Evolutionary conservation across 2,888 invertebrate genomes (phyloP).

Genomic region (Uropetala carovei): DNA sequence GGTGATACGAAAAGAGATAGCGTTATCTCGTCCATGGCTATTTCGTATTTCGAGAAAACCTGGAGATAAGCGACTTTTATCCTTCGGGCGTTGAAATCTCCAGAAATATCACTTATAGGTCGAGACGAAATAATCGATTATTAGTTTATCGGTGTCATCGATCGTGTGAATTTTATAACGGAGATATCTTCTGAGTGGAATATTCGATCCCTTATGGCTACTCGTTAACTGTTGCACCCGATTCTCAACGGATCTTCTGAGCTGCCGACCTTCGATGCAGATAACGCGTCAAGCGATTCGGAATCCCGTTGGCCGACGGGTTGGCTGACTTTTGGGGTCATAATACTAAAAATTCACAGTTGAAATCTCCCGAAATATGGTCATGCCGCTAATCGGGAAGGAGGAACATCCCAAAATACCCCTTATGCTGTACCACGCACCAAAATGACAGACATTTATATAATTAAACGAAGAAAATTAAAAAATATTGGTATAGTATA

Average conservation of each 20-base stretch:
- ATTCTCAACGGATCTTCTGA: slow-evolving; percentile 21
- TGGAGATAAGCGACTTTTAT: not conserved
- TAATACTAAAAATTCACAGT: slow-evolving; percentile 59
- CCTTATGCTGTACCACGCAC: no score
- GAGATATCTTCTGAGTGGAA: not conserved
- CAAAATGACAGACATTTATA: no score
- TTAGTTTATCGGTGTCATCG: not conserved
- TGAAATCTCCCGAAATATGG: slow-evolving; percentile 56
- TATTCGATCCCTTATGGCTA: slow-evolving; percentile 27
- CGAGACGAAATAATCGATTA: not conserved
- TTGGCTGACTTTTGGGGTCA: slow-evolving; percentile 60
- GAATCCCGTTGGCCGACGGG: slow-evolving; percentile 46
- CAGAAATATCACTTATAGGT: not conserved
- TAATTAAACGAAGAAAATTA: no score
- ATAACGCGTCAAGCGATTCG: slow-evolving; percentile 59
- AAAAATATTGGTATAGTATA: no score
- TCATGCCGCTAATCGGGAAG: not conserved
- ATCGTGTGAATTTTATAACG: slow-evolving; percentile 14
- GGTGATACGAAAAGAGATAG: no score
- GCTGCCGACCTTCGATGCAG: slow-evolving; percentile 50
- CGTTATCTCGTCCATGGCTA: not conserved
- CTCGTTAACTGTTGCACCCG: not conserved
- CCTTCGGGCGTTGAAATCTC: not conserved
- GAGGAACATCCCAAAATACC: not conserved
- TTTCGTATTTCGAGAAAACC: not conserved